Evolutionary conservation across 2,888 invertebrate genomes (phyloP), one percentile per base, ranked within the genome.

Genomic region (Pachymerium ferrugineum): DNA sequence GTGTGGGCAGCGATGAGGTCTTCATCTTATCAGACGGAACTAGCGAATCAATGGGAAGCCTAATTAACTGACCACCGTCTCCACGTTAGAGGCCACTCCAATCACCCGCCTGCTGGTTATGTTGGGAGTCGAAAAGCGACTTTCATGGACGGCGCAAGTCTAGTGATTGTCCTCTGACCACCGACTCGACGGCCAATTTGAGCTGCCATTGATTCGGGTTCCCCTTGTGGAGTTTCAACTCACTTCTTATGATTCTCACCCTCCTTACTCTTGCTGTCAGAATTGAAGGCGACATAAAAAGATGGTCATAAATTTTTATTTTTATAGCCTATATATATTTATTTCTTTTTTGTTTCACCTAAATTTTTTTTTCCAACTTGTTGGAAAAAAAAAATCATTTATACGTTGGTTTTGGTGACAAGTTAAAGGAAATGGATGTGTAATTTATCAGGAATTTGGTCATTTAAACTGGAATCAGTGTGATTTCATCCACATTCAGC

Each of bases 1-100:
- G 62, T 62, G 62, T 62, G 62, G 62, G 62, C 62, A 62, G 62
- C 62, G 62, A 62, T 62, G 62, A 62, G 62, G 62, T 62, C 62
- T 62, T 62, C 62, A 62, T 62, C 62, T 62, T 62, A 62, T 62
- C 62, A 62, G 62, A 62, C 62, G 62, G 62, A 62, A 62, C 62
- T 62, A 62, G 62, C 62, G 62, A 62, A 62, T 62, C 62, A 62
- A 62, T 62, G 62, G 62, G 62, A 62, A 28, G 28, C 62, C 62
- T 62, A 62, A 62, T 62, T 62, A 62, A 62, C 62, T 62, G 62
- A 62, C 62, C 62, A 62, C 62, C 62, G 25, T 62, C 62, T 62
- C 62, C 62, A 62, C 62, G 62, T 62, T 62, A 62, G 62, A 62
- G 62, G 62, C 62, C 62, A 62, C 25, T 62, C 62, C 62, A 62